phyloP scores from a whole-genome alignment of 1,140 invertebrate species.

The Drosophila dunni region DNA sequence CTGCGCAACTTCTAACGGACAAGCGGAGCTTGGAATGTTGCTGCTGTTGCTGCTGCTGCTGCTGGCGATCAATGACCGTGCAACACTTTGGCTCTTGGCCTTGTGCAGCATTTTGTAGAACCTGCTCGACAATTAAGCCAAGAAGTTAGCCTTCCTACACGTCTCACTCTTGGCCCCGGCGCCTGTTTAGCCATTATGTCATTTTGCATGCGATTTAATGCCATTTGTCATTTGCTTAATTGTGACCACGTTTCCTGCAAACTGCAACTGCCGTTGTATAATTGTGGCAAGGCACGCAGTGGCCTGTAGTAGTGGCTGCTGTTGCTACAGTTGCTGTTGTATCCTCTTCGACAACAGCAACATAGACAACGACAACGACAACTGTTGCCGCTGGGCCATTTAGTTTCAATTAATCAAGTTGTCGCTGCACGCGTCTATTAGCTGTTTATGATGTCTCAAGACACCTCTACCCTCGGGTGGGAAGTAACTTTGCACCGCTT shows the following conservation, averaged over 20 bases:
- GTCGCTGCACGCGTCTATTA: conserved; percentile 78
- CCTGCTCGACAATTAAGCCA: conserved; percentile 31
- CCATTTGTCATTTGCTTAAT: conserved; percentile 83
- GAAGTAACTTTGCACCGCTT: conserved; percentile 25
- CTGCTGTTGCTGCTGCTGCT: conserved; percentile 36
- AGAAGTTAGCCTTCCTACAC: conserved; percentile 16
- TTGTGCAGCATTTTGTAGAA: conserved; percentile 12
- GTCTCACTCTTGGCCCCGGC: conserved; percentile 11
- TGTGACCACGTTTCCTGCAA: conserved; percentile 63
- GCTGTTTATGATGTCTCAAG: conserved; percentile 73
- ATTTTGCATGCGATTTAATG: conserved; percentile 81
- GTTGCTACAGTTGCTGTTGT: conserved; percentile 4
- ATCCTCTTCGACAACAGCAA: background rate
- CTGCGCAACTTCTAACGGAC: conserved; percentile 71
- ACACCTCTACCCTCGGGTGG: background rate
- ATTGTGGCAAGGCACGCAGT: conserved; percentile 55
- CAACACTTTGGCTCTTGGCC: conserved; percentile 40
- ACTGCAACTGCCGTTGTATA: conserved; percentile 51
- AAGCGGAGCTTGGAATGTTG: conserved; percentile 56
- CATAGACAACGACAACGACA: background rate
- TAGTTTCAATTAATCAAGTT: conserved; percentile 81
- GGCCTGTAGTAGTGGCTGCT: background rate
- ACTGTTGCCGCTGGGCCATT: conserved; percentile 54
- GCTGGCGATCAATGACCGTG: conserved; percentile 67
- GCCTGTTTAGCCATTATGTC: conserved; percentile 65